phyloP scores from a whole-genome alignment of 1,140 invertebrate species.

The Acyrthosiphon pisum region DNA sequence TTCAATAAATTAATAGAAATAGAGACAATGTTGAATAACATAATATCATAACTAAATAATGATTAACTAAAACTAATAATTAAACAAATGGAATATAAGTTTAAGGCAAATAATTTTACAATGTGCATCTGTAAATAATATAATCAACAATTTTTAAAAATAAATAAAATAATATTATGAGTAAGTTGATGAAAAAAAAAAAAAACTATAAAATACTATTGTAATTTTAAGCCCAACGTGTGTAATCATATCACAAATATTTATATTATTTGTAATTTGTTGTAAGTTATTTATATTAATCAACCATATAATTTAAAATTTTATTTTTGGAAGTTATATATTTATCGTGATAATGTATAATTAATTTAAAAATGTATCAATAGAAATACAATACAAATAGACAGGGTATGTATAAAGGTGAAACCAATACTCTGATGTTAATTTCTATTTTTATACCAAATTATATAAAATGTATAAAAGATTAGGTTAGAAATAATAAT shows the following conservation, averaged over 20 bases:
- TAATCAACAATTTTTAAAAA: not conserved
- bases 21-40: not conserved
- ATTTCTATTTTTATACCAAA: not conserved
- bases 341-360: not conserved
- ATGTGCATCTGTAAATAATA: not conserved
- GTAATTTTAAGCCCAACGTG: not conserved
- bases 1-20: not conserved
- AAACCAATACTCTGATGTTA: not conserved
- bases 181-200: not conserved
- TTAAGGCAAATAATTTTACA: not conserved
- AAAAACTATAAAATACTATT: not conserved
- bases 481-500: not conserved
- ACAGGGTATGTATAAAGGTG: not conserved
- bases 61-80: not conserved
- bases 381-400: not conserved
- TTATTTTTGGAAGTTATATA: not conserved
- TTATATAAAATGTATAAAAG: not conserved
- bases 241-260: not conserved
- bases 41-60: not conserved
- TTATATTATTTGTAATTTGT: not conserved
- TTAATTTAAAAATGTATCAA: not conserved
- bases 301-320: not conserved
- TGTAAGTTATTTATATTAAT: not conserved
- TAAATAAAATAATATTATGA: slow-evolving; percentile 6
- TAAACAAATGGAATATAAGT: not conserved